phyloP scores from a whole-genome alignment of 2,113 vertebrate species.

The Gavialis gangeticus region DNA sequence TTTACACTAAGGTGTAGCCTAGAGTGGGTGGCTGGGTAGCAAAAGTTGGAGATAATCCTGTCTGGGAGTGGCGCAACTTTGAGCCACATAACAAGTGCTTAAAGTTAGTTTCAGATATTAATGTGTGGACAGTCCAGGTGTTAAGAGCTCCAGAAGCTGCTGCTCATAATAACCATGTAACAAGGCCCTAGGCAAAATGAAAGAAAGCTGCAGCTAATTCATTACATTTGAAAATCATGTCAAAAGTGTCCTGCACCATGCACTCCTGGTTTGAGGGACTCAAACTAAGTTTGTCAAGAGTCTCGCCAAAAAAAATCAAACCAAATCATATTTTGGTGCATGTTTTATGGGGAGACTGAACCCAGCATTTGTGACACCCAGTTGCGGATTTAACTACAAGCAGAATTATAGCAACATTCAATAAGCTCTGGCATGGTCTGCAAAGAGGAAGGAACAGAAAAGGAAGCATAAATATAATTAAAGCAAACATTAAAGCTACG shows the following conservation, averaged over 20 bases:
- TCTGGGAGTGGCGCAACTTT: too few relatives aligned
- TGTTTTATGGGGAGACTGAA: neutral
- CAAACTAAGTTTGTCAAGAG: neutral
- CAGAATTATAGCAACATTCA: too few relatives aligned
- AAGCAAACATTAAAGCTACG: neutral
- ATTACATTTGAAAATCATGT: neutral
- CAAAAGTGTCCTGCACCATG: neutral
- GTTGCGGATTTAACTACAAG: neutral
- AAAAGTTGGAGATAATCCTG: too few relatives aligned
- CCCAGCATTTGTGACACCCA: neutral
- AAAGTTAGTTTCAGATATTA: too few relatives aligned
- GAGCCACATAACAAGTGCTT: too few relatives aligned
- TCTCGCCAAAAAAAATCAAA: neutral
- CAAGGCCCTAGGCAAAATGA: neutral
- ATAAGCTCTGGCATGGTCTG: neutral
- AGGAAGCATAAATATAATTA: neutral
- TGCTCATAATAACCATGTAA: neutral
- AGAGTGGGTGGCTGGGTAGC: too few relatives aligned
- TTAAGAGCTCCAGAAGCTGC: neutral
- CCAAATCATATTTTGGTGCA: neutral
- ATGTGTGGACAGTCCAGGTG: neutral
- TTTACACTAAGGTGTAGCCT: too few relatives aligned
- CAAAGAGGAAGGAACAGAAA: rapidly evolving
- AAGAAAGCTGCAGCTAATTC: neutral
- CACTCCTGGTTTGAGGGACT: neutral